Percentiles rank a stretch among this genome's conserved stretches.
Conservation (phyloP, 2,888 invertebrate species). For the Microdon myrmicae region DNA sequence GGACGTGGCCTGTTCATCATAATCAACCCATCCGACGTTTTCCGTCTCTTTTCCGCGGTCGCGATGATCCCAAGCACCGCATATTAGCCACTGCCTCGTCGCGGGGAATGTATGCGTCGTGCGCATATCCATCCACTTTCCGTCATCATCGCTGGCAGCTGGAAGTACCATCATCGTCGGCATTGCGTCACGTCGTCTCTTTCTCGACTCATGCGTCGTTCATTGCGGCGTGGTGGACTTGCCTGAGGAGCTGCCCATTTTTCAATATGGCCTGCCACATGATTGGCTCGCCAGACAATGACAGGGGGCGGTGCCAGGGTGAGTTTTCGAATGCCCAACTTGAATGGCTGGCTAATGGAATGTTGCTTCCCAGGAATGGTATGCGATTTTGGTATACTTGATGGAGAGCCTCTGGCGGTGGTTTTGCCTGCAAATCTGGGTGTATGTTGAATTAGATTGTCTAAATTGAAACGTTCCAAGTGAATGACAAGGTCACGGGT, state of each 20-base stretch:
- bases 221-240: slow-evolving; percentile 35
- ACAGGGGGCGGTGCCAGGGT: slow-evolving; percentile 55
- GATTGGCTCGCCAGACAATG: slow-evolving; percentile 56
- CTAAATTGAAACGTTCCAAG: too few species aligned
- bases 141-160: slow-evolving; percentile 25
- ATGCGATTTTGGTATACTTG: background rate
- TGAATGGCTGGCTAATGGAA: slow-evolving; percentile 27
- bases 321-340: slow-evolving; percentile 26
- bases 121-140: slow-evolving; percentile 47
- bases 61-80: slow-evolving; percentile 31
- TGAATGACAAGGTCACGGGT: slow-evolving; percentile 19
- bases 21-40: slow-evolving; percentile 33
- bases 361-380: background rate
- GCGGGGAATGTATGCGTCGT: slow-evolving; percentile 30
- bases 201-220: slow-evolving; percentile 31
- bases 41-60: slow-evolving; percentile 29
- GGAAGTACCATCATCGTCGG: slow-evolving; percentile 28
- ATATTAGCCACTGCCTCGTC: slow-evolving; percentile 25
- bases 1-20: slow-evolving; percentile 30
- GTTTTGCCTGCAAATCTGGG: background rate
- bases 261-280: slow-evolving; percentile 61
- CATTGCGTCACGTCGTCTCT: slow-evolving; percentile 31
- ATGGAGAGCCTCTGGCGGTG: background rate
- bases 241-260: slow-evolving; percentile 57
- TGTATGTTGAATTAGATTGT: too few species aligned